Percentiles rank a stretch among this genome's conserved stretches.
Conservation (phyloP, 2,888 invertebrate genomes). For the Scaptomyza caliginosa region DNA sequence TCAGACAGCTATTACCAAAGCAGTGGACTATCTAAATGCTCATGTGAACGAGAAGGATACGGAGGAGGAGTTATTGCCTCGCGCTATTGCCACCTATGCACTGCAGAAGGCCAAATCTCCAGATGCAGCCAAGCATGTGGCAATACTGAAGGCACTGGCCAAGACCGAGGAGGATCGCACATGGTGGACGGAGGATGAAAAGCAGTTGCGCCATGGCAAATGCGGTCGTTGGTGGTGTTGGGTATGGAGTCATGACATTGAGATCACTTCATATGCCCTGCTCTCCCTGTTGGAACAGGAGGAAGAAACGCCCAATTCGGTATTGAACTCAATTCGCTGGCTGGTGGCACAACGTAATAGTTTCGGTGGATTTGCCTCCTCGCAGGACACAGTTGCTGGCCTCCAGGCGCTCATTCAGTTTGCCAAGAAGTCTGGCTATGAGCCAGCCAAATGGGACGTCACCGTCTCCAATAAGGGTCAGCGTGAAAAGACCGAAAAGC, state of each 20-base stretch:
- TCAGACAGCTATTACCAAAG: constrained; percentile 89
- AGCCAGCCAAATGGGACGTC: constrained; percentile 86
- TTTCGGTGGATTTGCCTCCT: constrained; percentile 90
- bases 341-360: constrained; percentile 88
- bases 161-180: constrained; percentile 87
- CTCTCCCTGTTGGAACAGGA: constrained; percentile 77
- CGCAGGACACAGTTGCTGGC: constrained; percentile 91
- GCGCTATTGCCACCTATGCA: constrained; percentile 91
- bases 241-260: constrained; percentile 77
- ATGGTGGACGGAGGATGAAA: constrained; percentile 91
- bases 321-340: constrained; percentile 88
- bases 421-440: constrained; percentile 84
- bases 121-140: constrained; percentile 85
- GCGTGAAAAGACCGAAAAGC: constrained; percentile 79
- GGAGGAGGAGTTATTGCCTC: constrained; percentile 88
- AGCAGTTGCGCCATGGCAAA: constrained; percentile 74
- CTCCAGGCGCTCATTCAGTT: constrained; percentile 87
- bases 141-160: constrained; percentile 85
- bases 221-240: constrained; percentile 84
- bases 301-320: constrained; percentile 66
- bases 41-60: constrained; percentile 86
- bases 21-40: constrained; percentile 89
- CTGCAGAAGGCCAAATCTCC: constrained; percentile 90
- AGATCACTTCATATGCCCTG: constrained; percentile 76
- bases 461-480: constrained; percentile 85